Conservation (phyloP, 2,113 vertebrate genomes). For the Osmerus mordax region DNA sequence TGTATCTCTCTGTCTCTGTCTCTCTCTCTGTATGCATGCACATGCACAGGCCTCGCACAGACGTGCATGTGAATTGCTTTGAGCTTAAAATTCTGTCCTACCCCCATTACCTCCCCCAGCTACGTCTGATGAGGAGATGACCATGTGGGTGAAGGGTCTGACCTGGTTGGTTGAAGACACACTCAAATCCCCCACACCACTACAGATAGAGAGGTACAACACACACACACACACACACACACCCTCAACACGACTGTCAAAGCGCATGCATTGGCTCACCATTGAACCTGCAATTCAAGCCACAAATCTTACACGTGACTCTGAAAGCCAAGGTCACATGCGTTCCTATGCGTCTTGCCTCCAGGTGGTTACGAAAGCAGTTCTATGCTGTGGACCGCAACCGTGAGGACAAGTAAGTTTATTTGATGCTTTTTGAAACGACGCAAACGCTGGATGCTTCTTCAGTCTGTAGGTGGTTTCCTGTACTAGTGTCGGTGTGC, state of each 20-base stretch:
- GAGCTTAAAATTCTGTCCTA: not conserved
- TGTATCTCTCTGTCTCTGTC: not conserved
- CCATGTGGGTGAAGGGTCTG: constrained; percentile 97
- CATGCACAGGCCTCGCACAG: not conserved
- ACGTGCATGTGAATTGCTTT: not conserved
- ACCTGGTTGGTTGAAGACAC: constrained; percentile 91
- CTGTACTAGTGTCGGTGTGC: constrained; percentile 13
- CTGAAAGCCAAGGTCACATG: not conserved
- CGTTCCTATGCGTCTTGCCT: not conserved
- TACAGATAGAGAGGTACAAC: constrained; percentile 91
- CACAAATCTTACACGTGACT: not conserved
- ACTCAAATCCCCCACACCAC: constrained; percentile 84
- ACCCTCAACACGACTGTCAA: not conserved
- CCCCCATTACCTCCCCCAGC: constrained; percentile 65
- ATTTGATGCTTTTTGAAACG: not conserved
- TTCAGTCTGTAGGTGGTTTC: no score
- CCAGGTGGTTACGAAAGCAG: constrained; percentile 96
- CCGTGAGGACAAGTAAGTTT: constrained; percentile 88
- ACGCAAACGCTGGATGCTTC: no score
- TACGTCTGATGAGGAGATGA: constrained; percentile 94
- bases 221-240: not conserved
- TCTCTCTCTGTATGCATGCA: not conserved
- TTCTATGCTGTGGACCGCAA: constrained; percentile 93
- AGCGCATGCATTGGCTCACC: no score
- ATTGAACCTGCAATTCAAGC: not conserved